A percentile compares a stretch with the other conserved stretches of the same genome.
Conservation (phyloP, 2,113 vertebrate genomes). For the Lathamus discolor region DNA sequence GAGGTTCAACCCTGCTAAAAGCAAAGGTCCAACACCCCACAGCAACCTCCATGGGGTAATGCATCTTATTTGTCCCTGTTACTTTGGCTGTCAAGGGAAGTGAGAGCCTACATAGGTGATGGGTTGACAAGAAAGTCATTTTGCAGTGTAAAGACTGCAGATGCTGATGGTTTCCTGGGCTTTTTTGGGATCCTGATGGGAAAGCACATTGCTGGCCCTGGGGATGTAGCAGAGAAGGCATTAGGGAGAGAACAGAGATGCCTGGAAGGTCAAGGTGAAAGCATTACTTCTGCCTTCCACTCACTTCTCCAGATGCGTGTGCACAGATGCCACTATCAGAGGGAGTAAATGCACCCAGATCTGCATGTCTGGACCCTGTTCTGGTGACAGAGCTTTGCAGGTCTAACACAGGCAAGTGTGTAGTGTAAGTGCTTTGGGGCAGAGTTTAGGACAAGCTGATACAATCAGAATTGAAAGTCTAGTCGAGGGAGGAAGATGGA, state of each 20-base stretch:
- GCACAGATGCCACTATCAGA: not conserved
- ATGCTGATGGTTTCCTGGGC: not conserved
- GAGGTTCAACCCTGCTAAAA: not conserved
- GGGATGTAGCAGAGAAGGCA: not conserved
- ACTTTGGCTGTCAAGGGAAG: not conserved
- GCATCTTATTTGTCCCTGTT: rapidly evolving
- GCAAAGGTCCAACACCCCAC: not conserved
- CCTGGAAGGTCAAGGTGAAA: not conserved
- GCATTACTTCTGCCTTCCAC: not conserved
- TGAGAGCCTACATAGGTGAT: not conserved
- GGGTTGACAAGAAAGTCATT: not conserved
- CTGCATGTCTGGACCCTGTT: not conserved
- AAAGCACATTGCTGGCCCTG: not conserved
- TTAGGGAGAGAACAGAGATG: not conserved
- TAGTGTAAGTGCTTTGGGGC: not conserved
- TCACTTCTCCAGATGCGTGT: not conserved
- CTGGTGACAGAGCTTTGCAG: not conserved
- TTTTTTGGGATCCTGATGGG: not conserved
- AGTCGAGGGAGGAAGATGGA: not conserved
- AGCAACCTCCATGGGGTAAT: not conserved
- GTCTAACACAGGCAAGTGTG: not conserved
- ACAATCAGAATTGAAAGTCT: not conserved
- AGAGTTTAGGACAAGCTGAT: not conserved
- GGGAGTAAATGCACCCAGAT: not conserved
- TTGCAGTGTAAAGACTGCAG: not conserved